Evolutionary conservation across 2,797 vertebrate species (phyloP).

Genomic region (Pangasius sanitwongsei): DNA sequence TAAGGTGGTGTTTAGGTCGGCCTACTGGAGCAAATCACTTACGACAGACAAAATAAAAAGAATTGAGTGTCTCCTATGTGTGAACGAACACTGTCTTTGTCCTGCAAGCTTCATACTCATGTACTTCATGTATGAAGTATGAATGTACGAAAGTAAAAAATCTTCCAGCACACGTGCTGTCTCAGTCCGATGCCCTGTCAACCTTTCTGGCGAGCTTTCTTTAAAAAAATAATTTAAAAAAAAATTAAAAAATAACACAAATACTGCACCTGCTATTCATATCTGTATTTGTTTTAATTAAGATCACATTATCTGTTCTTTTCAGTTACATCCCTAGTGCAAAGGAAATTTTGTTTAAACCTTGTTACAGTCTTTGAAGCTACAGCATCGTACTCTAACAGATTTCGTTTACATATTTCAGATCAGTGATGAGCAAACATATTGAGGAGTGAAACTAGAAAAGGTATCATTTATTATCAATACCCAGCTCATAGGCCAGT

Average conservation of each 20-base stretch:
- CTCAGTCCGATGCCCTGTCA: neutral
- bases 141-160: neutral
- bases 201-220: neutral
- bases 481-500: constrained; percentile 7
- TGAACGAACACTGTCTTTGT: neutral
- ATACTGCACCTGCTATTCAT: neutral
- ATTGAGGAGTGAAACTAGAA: constrained; percentile 26
- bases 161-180: neutral
- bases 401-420: neutral
- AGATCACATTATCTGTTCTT: neutral
- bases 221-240: neutral
- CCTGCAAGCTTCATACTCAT: neutral
- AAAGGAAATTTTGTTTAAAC: neutral
- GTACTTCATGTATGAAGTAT: neutral
- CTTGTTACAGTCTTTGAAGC: neutral
- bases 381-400: neutral
- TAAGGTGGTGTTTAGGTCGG: neutral
- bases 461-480: constrained; percentile 38
- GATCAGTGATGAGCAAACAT: constrained; percentile 7
- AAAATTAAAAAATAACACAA: too few species aligned
- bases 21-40: neutral
- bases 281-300: neutral
- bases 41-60: neutral
- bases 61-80: neutral
- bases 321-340: neutral